phyloP scores from a whole-genome alignment of 2,113 vertebrate species.

The Epinephelus fuscoguttatus region DNA sequence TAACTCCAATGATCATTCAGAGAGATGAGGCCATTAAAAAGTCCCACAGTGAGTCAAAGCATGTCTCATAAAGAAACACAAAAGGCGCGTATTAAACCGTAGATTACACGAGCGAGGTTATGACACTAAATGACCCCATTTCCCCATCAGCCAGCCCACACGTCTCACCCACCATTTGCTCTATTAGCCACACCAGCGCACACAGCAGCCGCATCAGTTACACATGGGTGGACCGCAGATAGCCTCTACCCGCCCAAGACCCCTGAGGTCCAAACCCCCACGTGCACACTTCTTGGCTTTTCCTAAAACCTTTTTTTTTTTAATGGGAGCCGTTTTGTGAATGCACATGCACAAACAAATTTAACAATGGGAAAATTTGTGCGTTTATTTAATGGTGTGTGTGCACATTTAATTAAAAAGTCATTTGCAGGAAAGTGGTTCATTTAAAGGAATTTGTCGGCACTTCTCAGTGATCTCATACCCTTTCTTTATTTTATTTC shows the following conservation, averaged over 20 bases:
- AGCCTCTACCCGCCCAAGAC: constrained; percentile 28
- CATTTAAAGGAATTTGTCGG: background rate
- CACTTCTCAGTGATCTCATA: background rate
- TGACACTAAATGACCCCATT: constrained; percentile 69
- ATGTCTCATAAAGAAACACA: constrained; percentile 58
- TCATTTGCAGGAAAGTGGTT: no score
- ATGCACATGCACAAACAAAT: background rate
- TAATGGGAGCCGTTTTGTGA: background rate
- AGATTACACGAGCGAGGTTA: constrained; percentile 32
- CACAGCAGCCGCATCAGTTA: constrained; percentile 65
- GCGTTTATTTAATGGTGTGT: background rate
- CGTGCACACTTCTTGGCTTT: background rate
- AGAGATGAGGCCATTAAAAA: constrained; percentile 60
- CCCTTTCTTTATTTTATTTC: background rate
- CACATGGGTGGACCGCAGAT: constrained; percentile 54
- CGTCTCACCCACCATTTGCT: constrained; percentile 71
- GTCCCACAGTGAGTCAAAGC: constrained; percentile 43
- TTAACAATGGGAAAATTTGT: background rate
- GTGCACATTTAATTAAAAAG: background rate
- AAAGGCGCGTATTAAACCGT: constrained; percentile 38
- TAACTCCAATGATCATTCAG: constrained; percentile 54
- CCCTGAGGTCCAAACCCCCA: background rate
- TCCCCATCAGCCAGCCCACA: constrained; percentile 42
- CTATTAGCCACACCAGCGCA: constrained; percentile 72
- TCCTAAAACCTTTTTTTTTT: background rate